phyloP scores from a whole-genome alignment of 2,797 vertebrate genomes.

The Schizopygopsis pylzovi region DNA sequence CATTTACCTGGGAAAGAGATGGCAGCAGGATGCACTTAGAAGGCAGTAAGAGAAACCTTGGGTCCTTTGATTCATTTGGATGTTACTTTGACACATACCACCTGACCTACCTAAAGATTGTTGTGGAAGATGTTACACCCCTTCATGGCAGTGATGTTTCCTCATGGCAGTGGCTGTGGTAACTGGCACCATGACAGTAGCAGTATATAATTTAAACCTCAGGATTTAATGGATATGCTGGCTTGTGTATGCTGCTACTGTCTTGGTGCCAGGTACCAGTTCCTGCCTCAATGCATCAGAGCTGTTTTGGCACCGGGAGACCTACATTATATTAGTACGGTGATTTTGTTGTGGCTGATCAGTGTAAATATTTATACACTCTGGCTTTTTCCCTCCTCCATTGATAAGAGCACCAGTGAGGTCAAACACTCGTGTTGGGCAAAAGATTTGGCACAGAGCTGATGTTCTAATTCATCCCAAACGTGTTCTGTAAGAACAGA shows the following conservation, averaged over 20 bases:
- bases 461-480: not conserved
- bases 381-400: too few species aligned
- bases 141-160: not conserved
- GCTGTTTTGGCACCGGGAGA: not conserved
- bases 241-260: not conserved
- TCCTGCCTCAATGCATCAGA: not conserved
- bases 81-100: not conserved
- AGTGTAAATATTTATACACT: not conserved
- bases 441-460: not conserved
- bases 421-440: not conserved
- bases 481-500: not conserved
- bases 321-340: not conserved
- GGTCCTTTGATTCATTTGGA: not conserved
- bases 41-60: not conserved
- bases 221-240: not conserved
- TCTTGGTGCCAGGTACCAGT: too few species aligned
- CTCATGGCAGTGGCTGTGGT: not conserved
- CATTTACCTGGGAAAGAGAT: not conserved
- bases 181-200: not conserved
- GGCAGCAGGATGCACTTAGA: not conserved
- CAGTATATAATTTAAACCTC: not conserved
- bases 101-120: not conserved
- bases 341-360: not conserved
- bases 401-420: not conserved
- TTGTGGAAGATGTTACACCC: not conserved